A percentile compares a stretch with the other conserved stretches of the same genome.
Evolutionary conservation across 2,113 vertebrate genomes (phyloP).

Genomic region (Oxyruncus cristatus): DNA sequence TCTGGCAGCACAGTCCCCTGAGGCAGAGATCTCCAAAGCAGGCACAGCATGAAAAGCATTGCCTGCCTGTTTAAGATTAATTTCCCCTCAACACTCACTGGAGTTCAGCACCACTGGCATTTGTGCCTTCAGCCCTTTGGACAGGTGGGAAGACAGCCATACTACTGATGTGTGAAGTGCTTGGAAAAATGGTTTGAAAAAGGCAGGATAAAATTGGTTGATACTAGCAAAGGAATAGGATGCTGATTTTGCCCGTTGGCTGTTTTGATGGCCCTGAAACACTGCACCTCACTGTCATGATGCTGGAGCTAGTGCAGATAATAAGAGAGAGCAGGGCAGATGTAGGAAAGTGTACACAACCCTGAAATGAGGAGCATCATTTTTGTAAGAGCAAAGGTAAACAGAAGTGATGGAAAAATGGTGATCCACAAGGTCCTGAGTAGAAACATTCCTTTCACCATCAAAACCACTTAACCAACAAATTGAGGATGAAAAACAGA

Average conservation of each 20-base stretch:
- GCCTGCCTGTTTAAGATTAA: not conserved
- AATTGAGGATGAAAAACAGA: not conserved
- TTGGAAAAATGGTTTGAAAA: not conserved
- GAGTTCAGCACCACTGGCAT: not conserved
- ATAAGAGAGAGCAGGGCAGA: not conserved
- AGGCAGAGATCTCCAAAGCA: not conserved
- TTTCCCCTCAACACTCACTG: not conserved
- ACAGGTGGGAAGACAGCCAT: not conserved
- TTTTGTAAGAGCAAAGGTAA: not conserved
- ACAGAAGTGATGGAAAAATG: not conserved
- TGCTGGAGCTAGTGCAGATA: not conserved
- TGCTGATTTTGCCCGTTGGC: too few relatives aligned
- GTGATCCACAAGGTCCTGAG: not conserved
- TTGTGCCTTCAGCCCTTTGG: not conserved
- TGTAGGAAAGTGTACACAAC: not conserved
- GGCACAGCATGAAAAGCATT: not conserved
- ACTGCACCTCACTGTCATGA: not conserved
- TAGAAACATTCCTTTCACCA: not conserved
- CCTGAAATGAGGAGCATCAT: not conserved
- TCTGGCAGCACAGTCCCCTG: not conserved
- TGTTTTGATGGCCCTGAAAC: not conserved
- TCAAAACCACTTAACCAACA: not conserved
- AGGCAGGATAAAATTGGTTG: too few relatives aligned
- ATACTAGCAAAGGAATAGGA: too few relatives aligned
- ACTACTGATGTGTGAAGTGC: not conserved